Evolutionary conservation across 2,888 invertebrate species (phyloP), one percentile per base, ranked within the genome.

Genomic region (Luperina nickerlii): DNA sequence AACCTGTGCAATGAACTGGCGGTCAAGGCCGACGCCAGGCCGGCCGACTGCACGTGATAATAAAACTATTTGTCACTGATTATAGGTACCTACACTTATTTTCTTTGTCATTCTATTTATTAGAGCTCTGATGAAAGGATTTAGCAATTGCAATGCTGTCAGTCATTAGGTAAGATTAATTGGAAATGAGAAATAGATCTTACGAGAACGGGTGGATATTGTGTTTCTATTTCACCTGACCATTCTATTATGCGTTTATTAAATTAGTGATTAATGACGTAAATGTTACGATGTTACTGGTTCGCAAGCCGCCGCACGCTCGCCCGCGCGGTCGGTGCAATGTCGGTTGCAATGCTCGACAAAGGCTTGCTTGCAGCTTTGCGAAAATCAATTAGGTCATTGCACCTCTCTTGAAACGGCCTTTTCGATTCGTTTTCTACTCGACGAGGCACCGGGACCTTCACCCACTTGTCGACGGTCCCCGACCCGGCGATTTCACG

Each of bases 401-500:
- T 94, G 94, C 92, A 92, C 93, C 85, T 88, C 72, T 86, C 89
- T 81, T 84, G 91, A 89, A 91, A 91, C 84, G 86, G 88, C 90
- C 90, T 91, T 90, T 91, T 83, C 87, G 85, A 82, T 57, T 88
- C 87, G 91, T 92, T 95, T 94, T 95, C 94, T 93, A 93, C 91
- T 93, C 91, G 88, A 90, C 91, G 90, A 85, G 84, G 62, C 81
- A 75, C 69, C 74, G 83, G 88, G 94, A 95, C 96, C 96, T 96
- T 96, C 95, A 96, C 96, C 96, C 90, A 93, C 90, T 91, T 93
- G 92, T 91, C 89, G 91, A 87, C 90, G 92, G 90, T 91, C 93
- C 92, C 92, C 92, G 93, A 92, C 93, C 92, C 90, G 92, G 90
- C 87, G 91, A 94, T 96, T 95, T 95, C 95, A 95, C 94, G 95